phyloP scores from a whole-genome alignment of 2,113 vertebrate species.

The Eudorcas thomsonii region DNA sequence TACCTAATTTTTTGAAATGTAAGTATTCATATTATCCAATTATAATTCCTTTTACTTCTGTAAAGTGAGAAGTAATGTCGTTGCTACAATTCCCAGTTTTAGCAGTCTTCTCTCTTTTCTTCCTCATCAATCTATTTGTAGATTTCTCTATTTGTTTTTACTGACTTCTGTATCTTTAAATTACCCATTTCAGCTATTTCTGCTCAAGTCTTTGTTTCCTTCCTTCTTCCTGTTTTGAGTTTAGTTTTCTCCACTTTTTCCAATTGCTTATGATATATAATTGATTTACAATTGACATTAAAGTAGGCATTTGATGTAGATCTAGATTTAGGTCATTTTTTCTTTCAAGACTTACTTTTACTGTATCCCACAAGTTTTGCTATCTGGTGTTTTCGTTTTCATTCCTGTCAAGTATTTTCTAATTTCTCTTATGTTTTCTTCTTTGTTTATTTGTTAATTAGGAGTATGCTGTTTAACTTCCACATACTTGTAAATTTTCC shows the following conservation, averaged over 20 bases:
- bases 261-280: background rate
- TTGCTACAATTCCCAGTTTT: background rate
- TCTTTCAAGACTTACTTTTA: background rate
- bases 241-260: background rate
- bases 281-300: background rate
- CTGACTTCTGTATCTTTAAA: background rate
- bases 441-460: background rate
- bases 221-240: background rate
- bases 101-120: background rate
- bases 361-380: background rate
- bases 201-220: background rate
- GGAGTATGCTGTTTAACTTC: background rate
- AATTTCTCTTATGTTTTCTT: background rate
- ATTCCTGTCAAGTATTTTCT: background rate
- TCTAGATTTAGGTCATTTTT: background rate
- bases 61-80: background rate
- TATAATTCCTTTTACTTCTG: background rate
- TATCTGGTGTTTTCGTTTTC: background rate
- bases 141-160: background rate
- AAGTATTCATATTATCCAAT: background rate
- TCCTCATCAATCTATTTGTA: background rate
- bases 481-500: background rate
- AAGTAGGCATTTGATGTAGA: background rate
- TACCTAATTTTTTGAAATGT: background rate
- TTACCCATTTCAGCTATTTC: background rate